These are phyloP conservation scores for Noctua fimbriata DNA, from an alignment of 2,888 invertebrate species.

Conservation along the genomic window DNA sequence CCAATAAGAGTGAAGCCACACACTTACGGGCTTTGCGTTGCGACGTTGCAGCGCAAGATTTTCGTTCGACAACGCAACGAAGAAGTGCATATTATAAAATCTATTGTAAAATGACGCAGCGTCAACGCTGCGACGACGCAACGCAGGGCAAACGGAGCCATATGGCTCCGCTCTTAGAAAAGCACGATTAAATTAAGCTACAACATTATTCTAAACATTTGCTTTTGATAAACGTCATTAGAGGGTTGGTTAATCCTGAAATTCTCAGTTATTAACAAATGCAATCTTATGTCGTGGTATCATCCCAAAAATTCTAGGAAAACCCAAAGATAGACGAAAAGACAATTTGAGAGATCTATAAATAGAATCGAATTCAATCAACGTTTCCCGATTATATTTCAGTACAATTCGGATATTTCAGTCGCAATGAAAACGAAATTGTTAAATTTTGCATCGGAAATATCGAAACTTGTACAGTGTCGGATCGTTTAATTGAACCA, in stretches of 20 bases:
- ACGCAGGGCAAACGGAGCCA: too few species aligned
- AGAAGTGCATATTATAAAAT: too few species aligned
- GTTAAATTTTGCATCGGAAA: slow-evolving; percentile 25
- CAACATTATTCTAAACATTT: neutral
- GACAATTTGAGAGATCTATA: neutral
- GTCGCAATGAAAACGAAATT: slow-evolving; percentile 17
- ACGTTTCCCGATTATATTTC: neutral
- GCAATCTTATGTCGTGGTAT: neutral
- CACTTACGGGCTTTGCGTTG: too few species aligned
- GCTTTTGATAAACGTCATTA: neutral
- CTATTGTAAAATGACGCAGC: too few species aligned
- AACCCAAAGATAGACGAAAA: slow-evolving; percentile 2
- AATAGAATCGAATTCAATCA: slow-evolving; percentile 1
- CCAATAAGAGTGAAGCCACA: neutral
- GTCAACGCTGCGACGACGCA: too few species aligned
- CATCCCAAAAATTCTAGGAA: neutral
- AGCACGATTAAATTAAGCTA: neutral
- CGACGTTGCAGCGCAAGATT: too few species aligned
- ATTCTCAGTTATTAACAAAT: neutral
- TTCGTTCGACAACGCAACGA: too few species aligned
- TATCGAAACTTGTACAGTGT: slow-evolving; percentile 21
- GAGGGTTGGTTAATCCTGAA: neutral
- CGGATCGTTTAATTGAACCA: slow-evolving; percentile 28
- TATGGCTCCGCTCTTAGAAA: too few species aligned
- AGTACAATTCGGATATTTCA: slow-evolving; percentile 19